Conservation (phyloP, 2,113 vertebrate genomes). For the Heptranchias perlo region DNA sequence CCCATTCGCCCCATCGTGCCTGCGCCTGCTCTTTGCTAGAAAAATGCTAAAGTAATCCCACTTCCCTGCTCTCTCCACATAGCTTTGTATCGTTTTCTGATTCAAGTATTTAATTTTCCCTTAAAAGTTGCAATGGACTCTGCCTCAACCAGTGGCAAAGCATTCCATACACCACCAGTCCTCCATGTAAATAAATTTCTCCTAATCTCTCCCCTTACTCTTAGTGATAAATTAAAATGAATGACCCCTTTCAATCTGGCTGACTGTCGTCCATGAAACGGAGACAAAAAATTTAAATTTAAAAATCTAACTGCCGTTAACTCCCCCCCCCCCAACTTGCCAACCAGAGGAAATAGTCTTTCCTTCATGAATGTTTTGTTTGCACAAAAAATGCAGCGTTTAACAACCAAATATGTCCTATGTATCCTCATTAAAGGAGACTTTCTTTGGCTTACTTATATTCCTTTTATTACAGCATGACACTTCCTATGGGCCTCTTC, state of each 20-base stretch:
- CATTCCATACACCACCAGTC: not conserved
- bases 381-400: not conserved
- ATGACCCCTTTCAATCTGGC: too few relatives aligned
- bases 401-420: not conserved
- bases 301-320: too few relatives aligned
- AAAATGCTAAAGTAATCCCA: too few relatives aligned
- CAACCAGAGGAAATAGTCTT: not conserved
- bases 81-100: not conserved
- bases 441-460: not conserved
- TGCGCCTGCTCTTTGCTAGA: not conserved
- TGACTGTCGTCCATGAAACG: too few relatives aligned
- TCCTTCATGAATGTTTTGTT: not conserved
- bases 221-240: not conserved
- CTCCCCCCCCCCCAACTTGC: too few relatives aligned
- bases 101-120: not conserved
- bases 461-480: not conserved
- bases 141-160: not conserved
- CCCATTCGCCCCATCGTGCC: not conserved
- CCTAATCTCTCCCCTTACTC: not conserved
- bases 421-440: not conserved
- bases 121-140: not conserved
- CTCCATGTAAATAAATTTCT: not conserved
- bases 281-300: too few relatives aligned
- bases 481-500: not conserved
- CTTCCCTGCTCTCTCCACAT: not conserved